These are phyloP conservation scores for Protobothrops mucrosquamatus DNA, from an alignment of 2,113 vertebrate genomes.

Conservation along the genomic window DNA sequence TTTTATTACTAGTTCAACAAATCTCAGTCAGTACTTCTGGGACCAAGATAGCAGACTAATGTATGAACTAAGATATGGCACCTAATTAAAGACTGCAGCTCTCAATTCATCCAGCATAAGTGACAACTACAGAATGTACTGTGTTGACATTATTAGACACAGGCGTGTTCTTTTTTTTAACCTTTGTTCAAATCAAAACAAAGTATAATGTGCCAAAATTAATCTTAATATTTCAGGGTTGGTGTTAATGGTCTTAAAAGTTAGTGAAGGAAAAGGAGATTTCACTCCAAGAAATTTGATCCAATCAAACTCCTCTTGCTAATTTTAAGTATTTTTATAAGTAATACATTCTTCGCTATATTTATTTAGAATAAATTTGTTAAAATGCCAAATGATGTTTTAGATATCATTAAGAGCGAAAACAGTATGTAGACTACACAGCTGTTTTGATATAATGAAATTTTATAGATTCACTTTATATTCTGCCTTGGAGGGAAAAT, in stretches of 20 bases:
- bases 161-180: background rate
- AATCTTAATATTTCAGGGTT: background rate
- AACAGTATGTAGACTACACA: background rate
- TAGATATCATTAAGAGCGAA: background rate
- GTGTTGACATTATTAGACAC: constrained; percentile 2
- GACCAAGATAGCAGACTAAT: background rate
- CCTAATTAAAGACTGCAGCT: background rate
- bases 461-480: background rate
- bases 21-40: background rate
- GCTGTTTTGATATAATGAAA: background rate
- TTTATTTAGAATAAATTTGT: background rate
- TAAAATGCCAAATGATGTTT: background rate
- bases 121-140: background rate
- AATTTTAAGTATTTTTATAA: background rate
- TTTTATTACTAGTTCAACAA: constrained; percentile 5
- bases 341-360: background rate
- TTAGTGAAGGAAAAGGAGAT: background rate
- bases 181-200: constrained; percentile 19
- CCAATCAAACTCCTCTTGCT: background rate
- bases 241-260: background rate
- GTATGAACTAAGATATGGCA: background rate
- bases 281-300: background rate
- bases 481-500: background rate
- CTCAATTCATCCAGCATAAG: constrained; percentile 2
- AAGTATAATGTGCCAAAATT: background rate